Evolutionary conservation across 2,888 invertebrate species (phyloP).

Genomic region (Adineta ricciae): DNA sequence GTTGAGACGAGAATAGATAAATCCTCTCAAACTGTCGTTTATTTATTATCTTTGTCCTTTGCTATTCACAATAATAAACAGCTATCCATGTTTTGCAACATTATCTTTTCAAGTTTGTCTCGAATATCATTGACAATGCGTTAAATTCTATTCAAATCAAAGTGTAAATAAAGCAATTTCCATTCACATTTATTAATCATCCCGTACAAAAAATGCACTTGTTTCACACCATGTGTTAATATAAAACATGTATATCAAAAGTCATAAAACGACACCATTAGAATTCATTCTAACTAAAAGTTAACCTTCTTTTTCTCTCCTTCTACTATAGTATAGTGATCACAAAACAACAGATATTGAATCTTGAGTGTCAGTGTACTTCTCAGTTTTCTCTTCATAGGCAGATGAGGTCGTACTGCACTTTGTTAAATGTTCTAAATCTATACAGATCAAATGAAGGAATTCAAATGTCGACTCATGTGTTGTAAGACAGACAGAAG

Average conservation of each 20-base stretch:
- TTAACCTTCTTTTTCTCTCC: conserved; percentile 47
- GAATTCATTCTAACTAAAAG: conserved; percentile 56
- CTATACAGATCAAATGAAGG: neutral
- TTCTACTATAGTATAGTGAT: neutral
- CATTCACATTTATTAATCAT: neutral
- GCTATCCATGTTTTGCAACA: neutral
- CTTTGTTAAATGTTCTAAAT: neutral
- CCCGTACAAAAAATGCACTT: neutral
- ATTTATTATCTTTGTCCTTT: too few species aligned
- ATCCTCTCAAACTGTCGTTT: too few species aligned
- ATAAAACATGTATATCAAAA: neutral
- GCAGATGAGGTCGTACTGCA: neutral
- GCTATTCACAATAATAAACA: neutral
- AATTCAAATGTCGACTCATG: neutral
- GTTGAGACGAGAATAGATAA: too few species aligned
- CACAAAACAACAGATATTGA: too few species aligned
- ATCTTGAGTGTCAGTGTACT: too few species aligned
- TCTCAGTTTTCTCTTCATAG: neutral
- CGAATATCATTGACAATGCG: neutral
- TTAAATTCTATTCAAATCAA: too few species aligned
- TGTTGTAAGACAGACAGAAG: too few species aligned
- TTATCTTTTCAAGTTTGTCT: neutral
- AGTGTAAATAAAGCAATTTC: neutral
- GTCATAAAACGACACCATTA: conserved; percentile 59
- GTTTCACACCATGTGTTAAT: neutral